These are phyloP conservation scores for Lathronympha strigana DNA, from an alignment of 2,888 invertebrate genomes.

Conservation along the genomic window DNA sequence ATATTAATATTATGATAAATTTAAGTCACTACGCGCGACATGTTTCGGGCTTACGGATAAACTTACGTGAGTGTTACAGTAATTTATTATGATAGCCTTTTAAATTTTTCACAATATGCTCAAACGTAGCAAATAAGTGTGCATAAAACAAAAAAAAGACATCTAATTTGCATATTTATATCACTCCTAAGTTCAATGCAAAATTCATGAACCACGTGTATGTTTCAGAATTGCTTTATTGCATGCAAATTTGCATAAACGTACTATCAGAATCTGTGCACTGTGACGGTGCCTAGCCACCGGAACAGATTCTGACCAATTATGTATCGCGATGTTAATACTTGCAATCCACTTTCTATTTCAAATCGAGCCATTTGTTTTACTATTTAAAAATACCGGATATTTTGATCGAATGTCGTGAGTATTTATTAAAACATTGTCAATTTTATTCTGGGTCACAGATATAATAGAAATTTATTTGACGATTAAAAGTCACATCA, in stretches of 20 bases:
- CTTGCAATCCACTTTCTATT: conserved; percentile 42
- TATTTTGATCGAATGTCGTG: conserved; percentile 8
- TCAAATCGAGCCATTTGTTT: conserved; percentile 38
- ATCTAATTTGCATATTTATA: background rate
- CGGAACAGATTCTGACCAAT: conserved; percentile 47
- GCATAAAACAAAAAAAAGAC: background rate
- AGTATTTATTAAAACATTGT: too few species aligned
- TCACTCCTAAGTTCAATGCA: background rate
- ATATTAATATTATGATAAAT: too few species aligned
- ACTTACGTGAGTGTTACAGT: too few species aligned
- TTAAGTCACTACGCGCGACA: too few species aligned
- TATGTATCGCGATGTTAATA: conserved; percentile 44
- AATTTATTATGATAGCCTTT: too few species aligned
- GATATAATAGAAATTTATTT: too few species aligned
- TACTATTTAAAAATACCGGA: conserved; percentile 18
- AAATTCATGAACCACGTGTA: conserved; percentile 6
- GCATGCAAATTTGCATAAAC: conserved; percentile 36
- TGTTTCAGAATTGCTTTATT: conserved; percentile 34
- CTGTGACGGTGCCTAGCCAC: conserved; percentile 42
- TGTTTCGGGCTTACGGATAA: too few species aligned
- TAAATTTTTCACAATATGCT: too few species aligned
- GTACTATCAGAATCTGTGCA: conserved; percentile 34
- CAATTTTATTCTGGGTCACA: background rate
- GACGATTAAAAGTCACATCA: too few species aligned
- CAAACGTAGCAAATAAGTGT: background rate